phyloP scores from a whole-genome alignment of 2,113 vertebrate genomes.

The Raphicerus campestris region DNA sequence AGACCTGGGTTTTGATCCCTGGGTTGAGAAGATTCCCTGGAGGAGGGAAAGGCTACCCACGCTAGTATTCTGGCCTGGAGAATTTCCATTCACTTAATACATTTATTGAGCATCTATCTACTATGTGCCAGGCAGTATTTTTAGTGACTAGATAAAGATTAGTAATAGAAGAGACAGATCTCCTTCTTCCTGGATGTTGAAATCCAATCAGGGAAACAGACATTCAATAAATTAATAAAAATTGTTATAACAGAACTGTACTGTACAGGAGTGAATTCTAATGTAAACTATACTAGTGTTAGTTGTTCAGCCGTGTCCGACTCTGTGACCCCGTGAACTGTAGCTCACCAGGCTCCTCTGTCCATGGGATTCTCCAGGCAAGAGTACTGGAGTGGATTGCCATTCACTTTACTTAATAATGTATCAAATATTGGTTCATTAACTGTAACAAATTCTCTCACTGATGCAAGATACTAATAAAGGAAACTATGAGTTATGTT shows the following conservation, averaged over 20 bases:
- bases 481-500: neutral
- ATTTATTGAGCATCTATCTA: neutral
- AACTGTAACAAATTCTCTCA: neutral
- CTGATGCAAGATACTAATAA: neutral
- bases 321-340: neutral
- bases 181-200: neutral
- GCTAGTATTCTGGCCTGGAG: neutral
- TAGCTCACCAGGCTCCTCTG: neutral
- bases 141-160: slow-evolving; percentile 22
- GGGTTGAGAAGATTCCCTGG: neutral
- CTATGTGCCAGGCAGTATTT: neutral
- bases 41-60: neutral
- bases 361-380: neutral
- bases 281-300: neutral
- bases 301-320: neutral
- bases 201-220: neutral
- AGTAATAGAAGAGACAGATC: neutral
- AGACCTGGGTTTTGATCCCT: neutral
- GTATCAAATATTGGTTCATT: neutral
- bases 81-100: neutral
- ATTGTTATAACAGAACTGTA: neutral
- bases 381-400: neutral
- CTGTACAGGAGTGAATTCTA: neutral
- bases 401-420: neutral
- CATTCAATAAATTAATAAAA: neutral